Evolutionary conservation across 2,888 invertebrate species (phyloP).

Genomic region (Hedya salicella): DNA sequence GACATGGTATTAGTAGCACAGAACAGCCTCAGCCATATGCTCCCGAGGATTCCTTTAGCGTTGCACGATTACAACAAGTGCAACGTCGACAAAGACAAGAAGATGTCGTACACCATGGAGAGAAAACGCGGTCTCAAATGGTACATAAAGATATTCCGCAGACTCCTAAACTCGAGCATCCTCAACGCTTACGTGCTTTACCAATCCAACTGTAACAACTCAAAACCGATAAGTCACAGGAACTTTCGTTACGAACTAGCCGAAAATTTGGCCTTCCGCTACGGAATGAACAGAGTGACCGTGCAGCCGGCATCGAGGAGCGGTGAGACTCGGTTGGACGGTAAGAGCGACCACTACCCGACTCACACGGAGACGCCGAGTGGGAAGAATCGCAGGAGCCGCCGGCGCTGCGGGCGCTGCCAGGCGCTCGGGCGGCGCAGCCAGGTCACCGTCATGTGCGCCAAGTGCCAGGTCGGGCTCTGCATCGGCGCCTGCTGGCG

Average conservation of each 20-base stretch:
- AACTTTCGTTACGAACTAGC: constrained; percentile 34
- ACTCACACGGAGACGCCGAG: constrained; percentile 29
- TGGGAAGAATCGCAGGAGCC: constrained; percentile 27
- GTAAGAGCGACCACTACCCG: constrained; percentile 37
- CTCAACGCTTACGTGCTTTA: constrained; percentile 39
- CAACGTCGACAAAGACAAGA: constrained; percentile 41
- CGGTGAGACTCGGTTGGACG: constrained; percentile 28
- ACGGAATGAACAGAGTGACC: constrained; percentile 4
- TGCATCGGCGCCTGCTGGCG: constrained; percentile 35
- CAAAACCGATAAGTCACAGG: constrained; percentile 33
- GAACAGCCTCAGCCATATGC: constrained; percentile 39
- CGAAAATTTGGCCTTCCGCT: constrained; percentile 27
- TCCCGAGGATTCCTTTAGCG: constrained; percentile 32
- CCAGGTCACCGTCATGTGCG: constrained; percentile 35
- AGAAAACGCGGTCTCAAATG: constrained; percentile 40
- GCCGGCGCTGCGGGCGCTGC: constrained; percentile 35
- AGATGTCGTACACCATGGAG: constrained; percentile 40
- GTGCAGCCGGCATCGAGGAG: constrained; percentile 15
- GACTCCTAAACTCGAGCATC: constrained; percentile 35
- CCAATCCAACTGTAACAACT: constrained; percentile 31
- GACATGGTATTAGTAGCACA: constrained; percentile 36
- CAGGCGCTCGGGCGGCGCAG: constrained; percentile 36
- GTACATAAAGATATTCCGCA: constrained; percentile 39
- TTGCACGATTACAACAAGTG: constrained; percentile 39
- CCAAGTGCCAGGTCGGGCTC: constrained; percentile 38